Evolutionary conservation across 2,797 vertebrate species (phyloP).

Genomic region (Natrix natrix): DNA sequence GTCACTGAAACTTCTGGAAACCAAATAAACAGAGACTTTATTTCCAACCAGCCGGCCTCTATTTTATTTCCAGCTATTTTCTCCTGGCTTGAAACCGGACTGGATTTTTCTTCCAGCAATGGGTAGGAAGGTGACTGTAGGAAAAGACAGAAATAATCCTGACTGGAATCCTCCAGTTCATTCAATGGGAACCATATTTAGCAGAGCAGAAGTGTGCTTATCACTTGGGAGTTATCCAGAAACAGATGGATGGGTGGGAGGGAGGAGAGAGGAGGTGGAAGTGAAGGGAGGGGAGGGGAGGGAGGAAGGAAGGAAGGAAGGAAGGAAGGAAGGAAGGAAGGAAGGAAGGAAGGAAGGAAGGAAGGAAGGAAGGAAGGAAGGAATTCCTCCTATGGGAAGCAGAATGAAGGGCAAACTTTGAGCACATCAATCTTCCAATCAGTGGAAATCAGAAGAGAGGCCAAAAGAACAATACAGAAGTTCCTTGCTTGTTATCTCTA

Average conservation of each 20-base stretch:
- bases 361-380: background rate
- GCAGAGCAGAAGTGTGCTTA: background rate
- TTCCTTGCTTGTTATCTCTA: background rate
- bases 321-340: too few relatives aligned
- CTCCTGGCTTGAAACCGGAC: background rate
- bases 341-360: background rate
- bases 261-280: too few relatives aligned
- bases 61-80: too few relatives aligned
- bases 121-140: background rate
- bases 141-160: background rate
- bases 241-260: background rate
- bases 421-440: background rate
- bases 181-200: background rate
- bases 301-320: fast-evolving
- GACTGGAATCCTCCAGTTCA: background rate
- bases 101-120: background rate
- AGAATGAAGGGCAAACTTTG: background rate
- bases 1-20: background rate
- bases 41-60: too few relatives aligned
- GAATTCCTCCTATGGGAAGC: background rate
- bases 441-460: background rate
- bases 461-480: background rate
- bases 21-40: background rate
- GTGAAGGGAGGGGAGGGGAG: too few relatives aligned
- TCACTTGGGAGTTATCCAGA: background rate